A percentile compares a stretch with the other conserved stretches of the same genome.
Evolutionary conservation across 2,888 invertebrate species (phyloP).

Genomic region (Limnephilus marmoratus): DNA sequence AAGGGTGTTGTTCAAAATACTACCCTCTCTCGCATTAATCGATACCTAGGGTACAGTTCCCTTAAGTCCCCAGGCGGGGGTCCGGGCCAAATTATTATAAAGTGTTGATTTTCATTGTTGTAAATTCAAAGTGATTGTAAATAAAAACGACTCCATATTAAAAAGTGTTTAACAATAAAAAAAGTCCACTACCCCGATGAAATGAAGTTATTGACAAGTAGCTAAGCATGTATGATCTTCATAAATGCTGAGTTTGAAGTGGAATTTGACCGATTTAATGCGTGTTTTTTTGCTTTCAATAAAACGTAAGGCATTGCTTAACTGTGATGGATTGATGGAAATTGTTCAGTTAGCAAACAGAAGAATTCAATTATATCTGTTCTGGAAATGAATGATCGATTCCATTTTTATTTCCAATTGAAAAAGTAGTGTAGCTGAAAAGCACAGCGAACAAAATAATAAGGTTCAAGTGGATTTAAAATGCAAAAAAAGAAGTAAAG

Average conservation of each 20-base stretch:
- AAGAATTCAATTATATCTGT: background rate
- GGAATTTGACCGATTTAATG: background rate
- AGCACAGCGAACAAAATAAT: background rate
- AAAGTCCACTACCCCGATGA: too few relatives aligned
- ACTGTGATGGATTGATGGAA: background rate
- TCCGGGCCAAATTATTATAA: too few relatives aligned
- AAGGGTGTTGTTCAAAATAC: too few relatives aligned
- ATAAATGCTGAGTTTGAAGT: background rate
- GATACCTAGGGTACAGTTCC: too few relatives aligned
- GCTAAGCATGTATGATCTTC: background rate
- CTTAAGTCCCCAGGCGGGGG: too few relatives aligned
- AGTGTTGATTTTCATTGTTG: too few relatives aligned
- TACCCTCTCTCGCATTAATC: too few relatives aligned
- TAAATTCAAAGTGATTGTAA: too few relatives aligned
- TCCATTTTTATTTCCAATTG: background rate
- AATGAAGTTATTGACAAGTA: too few relatives aligned
- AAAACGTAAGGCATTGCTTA: background rate
- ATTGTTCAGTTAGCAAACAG: background rate
- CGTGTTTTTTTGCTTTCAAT: background rate
- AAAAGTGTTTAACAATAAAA: too few relatives aligned
- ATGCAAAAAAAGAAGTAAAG: background rate
- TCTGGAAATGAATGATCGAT: background rate
- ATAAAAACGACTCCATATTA: too few relatives aligned
- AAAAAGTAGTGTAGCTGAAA: background rate
- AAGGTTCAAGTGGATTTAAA: background rate